A percentile compares a stretch with the other conserved stretches of the same genome.
These are phyloP conservation scores for Acronicta alni DNA, from an alignment of 2,888 invertebrate species.

Conservation along the genomic window DNA sequence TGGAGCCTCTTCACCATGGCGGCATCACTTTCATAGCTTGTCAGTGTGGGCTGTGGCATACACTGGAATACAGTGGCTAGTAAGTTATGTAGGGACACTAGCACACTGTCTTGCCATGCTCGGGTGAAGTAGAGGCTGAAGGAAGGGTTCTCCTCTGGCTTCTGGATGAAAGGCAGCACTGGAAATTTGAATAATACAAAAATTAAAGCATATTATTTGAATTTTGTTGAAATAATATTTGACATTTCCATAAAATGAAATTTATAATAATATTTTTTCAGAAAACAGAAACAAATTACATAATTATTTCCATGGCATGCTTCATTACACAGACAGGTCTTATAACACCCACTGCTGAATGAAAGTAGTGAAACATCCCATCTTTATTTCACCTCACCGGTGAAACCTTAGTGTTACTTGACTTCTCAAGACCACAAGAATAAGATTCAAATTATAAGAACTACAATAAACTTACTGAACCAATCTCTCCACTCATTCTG, in stretches of 20 bases:
- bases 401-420: too few species aligned
- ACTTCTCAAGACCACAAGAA: too few species aligned
- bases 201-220: background rate
- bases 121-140: conserved; percentile 97
- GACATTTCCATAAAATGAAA: too few species aligned
- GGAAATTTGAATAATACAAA: conserved; percentile 63
- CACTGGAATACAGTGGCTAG: conserved; percentile 96
- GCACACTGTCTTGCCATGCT: conserved; percentile 98
- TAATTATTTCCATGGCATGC: too few species aligned
- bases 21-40: conserved; percentile 96
- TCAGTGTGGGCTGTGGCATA: conserved; percentile 95
- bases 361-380: too few species aligned
- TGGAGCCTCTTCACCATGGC: conserved; percentile 94
- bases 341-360: too few species aligned
- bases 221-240: too few species aligned
- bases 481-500: conserved; percentile 99
- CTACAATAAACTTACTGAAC: conserved; percentile 94
- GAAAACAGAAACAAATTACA: too few species aligned
- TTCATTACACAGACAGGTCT: too few species aligned
- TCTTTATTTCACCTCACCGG: too few species aligned
- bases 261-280: too few species aligned
- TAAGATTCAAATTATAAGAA: too few species aligned
- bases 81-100: conserved; percentile 97
- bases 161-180: conserved; percentile 97
- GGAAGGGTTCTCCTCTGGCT: conserved; percentile 96